These are phyloP conservation scores for Melieria picta DNA, from an alignment of 2,888 invertebrate species.

Conservation along the genomic window DNA sequence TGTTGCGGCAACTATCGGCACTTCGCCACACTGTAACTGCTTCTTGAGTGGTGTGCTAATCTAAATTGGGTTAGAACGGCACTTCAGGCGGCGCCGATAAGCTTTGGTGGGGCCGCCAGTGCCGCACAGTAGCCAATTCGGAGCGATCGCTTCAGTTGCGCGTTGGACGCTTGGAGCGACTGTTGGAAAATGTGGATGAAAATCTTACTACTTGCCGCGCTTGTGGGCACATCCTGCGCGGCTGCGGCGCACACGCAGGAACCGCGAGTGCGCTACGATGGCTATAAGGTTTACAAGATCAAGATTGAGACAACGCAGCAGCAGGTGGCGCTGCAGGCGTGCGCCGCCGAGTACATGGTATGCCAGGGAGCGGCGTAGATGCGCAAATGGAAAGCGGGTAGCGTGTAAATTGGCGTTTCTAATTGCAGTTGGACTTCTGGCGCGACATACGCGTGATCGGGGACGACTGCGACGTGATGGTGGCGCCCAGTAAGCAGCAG, in stretches of 20 bases:
- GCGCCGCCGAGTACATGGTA: neutral
- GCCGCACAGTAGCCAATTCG: too few species aligned
- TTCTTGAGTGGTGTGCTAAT: too few species aligned
- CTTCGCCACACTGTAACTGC: too few species aligned
- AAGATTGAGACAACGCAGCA: conserved; percentile 67
- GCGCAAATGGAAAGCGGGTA: neutral
- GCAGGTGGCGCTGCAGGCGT: conserved; percentile 61
- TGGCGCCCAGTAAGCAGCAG: conserved; percentile 68
- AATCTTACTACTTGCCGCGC: neutral
- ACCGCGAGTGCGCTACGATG: conserved; percentile 57
- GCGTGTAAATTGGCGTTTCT: neutral
- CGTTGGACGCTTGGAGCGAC: too few species aligned
- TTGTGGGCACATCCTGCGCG: neutral
- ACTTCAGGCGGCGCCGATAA: too few species aligned
- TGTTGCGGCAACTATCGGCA: too few species aligned
- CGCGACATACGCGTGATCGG: neutral
- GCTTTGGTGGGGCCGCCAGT: too few species aligned
- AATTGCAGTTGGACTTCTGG: conserved; percentile 16
- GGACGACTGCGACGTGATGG: conserved; percentile 69
- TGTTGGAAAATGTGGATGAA: too few species aligned
- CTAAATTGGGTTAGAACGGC: too few species aligned
- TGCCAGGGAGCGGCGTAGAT: neutral
- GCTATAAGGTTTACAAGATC: conserved; percentile 57
- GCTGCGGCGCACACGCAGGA: neutral
- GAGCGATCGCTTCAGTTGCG: too few species aligned